phyloP scores from a whole-genome alignment of 1,140 invertebrate genomes.

The Odontomachus brunneus region DNA sequence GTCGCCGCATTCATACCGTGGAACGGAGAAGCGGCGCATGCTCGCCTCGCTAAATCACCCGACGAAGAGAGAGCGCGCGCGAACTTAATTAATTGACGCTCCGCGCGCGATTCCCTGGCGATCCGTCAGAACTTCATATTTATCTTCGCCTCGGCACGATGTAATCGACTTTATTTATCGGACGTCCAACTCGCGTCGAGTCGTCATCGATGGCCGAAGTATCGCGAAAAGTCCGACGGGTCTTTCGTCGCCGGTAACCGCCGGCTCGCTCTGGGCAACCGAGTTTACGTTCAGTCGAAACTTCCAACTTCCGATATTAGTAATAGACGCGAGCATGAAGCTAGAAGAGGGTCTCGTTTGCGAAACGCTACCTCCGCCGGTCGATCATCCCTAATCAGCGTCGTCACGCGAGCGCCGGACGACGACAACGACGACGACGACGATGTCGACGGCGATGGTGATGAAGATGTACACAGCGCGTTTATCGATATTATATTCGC shows the following conservation, averaged over 20 bases:
- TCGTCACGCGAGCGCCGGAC: conserved; percentile 76
- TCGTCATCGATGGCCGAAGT: neutral
- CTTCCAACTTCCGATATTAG: conserved; percentile 32
- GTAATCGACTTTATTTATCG: conserved; percentile 11
- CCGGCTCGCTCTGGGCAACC: neutral
- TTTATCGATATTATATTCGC: conserved; percentile 78
- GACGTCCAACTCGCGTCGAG: neutral
- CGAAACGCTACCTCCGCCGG: conserved; percentile 57
- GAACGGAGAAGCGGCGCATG: neutral
- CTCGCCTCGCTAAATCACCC: neutral
- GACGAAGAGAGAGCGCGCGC: neutral
- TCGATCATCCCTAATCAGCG: conserved; percentile 77
- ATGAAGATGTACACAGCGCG: conserved; percentile 31
- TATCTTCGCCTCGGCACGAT: neutral
- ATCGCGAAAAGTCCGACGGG: neutral
- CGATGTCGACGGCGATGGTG: conserved; percentile 12
- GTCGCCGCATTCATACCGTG: neutral
- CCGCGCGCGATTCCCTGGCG: neutral
- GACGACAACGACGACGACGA: neutral
- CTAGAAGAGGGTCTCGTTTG: conserved; percentile 17
- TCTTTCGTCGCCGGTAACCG: conserved; percentile 46
- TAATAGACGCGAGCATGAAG: neutral
- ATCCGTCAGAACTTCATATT: neutral
- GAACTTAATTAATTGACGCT: conserved; percentile 14
- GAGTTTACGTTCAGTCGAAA: conserved; percentile 19